Evolutionary conservation across 2,888 invertebrate genomes (phyloP).

Genomic region (Trissoscelio sp.): DNA sequence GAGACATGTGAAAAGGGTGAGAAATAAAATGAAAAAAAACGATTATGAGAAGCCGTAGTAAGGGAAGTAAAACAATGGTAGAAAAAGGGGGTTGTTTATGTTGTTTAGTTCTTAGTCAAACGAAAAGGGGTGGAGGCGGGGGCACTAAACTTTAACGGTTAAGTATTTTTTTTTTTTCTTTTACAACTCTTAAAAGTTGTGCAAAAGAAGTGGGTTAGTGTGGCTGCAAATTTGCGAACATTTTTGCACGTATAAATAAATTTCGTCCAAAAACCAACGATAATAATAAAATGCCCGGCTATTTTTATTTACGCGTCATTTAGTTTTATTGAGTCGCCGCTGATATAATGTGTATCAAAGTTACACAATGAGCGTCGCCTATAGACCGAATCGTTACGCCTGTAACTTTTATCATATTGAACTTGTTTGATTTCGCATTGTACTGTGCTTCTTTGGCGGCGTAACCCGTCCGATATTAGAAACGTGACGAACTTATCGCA

Average conservation of each 20-base stretch:
- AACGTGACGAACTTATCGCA: conserved; percentile 6
- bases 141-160: too few relatives aligned
- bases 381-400: conserved; percentile 21
- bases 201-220: conserved; percentile 14
- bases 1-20: too few relatives aligned
- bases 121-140: too few relatives aligned
- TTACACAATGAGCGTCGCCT: conserved; percentile 14
- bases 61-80: too few relatives aligned
- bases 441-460: background rate
- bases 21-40: too few relatives aligned
- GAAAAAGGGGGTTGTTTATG: too few relatives aligned
- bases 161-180: too few relatives aligned
- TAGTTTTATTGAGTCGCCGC: background rate
- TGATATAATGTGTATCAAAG: conserved; percentile 17
- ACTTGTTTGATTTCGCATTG: conserved; percentile 48
- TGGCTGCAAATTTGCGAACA: background rate
- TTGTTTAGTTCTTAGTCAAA: too few relatives aligned
- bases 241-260: conserved; percentile 3
- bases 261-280: too few relatives aligned
- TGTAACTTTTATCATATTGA: conserved; percentile 31
- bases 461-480: background rate
- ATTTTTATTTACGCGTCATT: conserved; percentile 11
- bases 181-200: too few relatives aligned
- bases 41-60: too few relatives aligned
- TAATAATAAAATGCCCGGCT: too few relatives aligned